A percentile compares a stretch with the other conserved stretches of the same genome.
Conservation (phyloP, 2,888 invertebrate species). For the Cartodere bifasciata region DNA sequence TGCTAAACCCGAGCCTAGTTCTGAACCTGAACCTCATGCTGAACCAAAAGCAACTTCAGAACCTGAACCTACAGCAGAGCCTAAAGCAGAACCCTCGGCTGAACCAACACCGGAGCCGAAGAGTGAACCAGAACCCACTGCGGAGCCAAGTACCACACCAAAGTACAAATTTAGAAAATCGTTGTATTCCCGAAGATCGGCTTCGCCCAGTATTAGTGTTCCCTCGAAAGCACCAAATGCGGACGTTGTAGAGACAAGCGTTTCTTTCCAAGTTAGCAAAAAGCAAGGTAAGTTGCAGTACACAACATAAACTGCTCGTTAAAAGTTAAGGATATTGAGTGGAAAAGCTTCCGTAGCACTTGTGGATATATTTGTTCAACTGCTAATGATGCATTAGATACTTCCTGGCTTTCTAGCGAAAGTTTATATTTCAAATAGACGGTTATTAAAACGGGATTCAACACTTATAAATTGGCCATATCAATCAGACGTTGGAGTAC, state of each 20-base stretch:
- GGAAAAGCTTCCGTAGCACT: too few species aligned
- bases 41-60: conserved; percentile 27
- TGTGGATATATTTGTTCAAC: too few species aligned
- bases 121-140: conserved; percentile 28
- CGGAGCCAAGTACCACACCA: conserved; percentile 26
- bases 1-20: conserved; percentile 15
- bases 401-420: too few species aligned
- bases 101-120: conserved; percentile 28
- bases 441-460: too few species aligned
- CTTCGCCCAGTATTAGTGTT: conserved; percentile 21
- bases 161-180: conserved; percentile 26
- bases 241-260: conserved; percentile 65
- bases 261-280: conserved; percentile 64
- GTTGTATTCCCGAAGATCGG: conserved; percentile 29
- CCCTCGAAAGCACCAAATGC: conserved; percentile 30
- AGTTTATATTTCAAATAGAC: too few species aligned
- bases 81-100: conserved; percentile 28
- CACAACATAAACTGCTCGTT: background rate
- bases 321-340: too few species aligned
- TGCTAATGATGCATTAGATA: too few species aligned
- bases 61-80: conserved; percentile 29
- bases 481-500: too few species aligned
- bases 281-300: conserved; percentile 36
- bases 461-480: too few species aligned
- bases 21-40: conserved; percentile 27